Base-by-base conservation (phyloP, 2,113 vertebrate species). In the Erythrocercus mccallii region DNA sequence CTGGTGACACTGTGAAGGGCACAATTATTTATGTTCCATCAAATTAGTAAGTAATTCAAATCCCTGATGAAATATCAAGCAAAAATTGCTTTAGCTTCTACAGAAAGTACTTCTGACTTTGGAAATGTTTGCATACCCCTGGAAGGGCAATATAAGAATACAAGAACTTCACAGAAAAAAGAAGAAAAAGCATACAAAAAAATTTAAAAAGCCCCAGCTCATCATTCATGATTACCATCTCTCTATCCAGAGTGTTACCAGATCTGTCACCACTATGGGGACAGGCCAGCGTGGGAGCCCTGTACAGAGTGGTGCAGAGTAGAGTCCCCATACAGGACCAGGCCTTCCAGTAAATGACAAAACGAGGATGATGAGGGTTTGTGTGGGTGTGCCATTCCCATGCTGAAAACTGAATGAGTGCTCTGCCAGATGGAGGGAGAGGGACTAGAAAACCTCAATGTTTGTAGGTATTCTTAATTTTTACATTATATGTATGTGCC, bases 11-110 rank as follows among this genome's bases (percentile, higher is more conserved):
- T 92, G 95, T 95, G 97, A 98, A 97, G 94, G 94, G 94, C 92
- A 94, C 44, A 82, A 97, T 96, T 97, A 97, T 96, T 97, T 97
- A 97, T 95, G 95, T 96, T 95, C 93, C 96, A 96, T 97, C 93
- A 91, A 97, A 98, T 97, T 97, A 97, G 93, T 81, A 95, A 37
- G 95, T 91, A 94, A 96, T 93, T 97, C 90, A 94, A 96, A 96
- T 88, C 92, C 92, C 93, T 92, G 94, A 76, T 5, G 22, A 96
- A 95, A 93, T 86, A 91, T 94, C 90, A 82, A 91, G 70, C 23
- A 82, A 94, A 96, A 97, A 97, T 88, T 73, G 65, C 80, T 95
- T 92, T 86, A 25, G 24, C 57, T 91, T 94, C 81, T 38, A 81
- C 77, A 62, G 42, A 81, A 96, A 88, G 64, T 51, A 38, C 56